A percentile compares a stretch with the other conserved stretches of the same genome.
Evolutionary conservation across 2,113 vertebrate species (phyloP).

Genomic region (Chaetura pelagica): DNA sequence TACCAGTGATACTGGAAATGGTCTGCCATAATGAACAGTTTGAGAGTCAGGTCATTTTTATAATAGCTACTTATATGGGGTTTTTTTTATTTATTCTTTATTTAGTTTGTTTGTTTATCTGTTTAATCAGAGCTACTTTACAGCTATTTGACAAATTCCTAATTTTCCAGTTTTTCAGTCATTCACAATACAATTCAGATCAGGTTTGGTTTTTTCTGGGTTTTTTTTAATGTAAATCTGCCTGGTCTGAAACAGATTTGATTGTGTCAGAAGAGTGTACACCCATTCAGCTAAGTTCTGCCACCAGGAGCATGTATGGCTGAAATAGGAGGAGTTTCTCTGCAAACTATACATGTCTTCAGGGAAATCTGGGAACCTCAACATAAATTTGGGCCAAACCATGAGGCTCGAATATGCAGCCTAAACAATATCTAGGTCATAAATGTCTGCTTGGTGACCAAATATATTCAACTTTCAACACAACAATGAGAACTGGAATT

Average conservation of each 20-base stretch:
- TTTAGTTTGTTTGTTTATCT: not conserved
- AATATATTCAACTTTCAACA: not conserved
- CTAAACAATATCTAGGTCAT: not conserved
- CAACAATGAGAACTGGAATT: not conserved
- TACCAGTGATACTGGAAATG: not conserved
- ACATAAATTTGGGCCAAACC: fast-evolving
- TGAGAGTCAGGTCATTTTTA: not conserved
- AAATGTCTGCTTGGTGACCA: not conserved
- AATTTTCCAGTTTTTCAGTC: not conserved
- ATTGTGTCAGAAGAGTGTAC: not conserved
- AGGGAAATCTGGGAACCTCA: not conserved
- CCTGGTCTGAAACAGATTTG: not conserved
- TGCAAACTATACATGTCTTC: not conserved
- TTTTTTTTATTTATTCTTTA: not conserved
- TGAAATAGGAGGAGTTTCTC: not conserved
- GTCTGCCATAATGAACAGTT: not conserved
- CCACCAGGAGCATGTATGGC: not conserved
- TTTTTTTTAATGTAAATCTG: not conserved
- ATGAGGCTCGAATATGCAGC: not conserved
- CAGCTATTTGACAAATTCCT: not conserved
- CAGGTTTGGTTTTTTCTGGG: not conserved
- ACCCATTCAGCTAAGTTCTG: not conserved
- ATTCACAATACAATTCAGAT: not conserved
- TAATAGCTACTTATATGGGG: not conserved
- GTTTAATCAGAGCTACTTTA: not conserved